Evolutionary conservation across 2,113 vertebrate species (phyloP), one percentile per base, ranked within the genome.

Genomic region (Pteronura brasiliensis): DNA sequence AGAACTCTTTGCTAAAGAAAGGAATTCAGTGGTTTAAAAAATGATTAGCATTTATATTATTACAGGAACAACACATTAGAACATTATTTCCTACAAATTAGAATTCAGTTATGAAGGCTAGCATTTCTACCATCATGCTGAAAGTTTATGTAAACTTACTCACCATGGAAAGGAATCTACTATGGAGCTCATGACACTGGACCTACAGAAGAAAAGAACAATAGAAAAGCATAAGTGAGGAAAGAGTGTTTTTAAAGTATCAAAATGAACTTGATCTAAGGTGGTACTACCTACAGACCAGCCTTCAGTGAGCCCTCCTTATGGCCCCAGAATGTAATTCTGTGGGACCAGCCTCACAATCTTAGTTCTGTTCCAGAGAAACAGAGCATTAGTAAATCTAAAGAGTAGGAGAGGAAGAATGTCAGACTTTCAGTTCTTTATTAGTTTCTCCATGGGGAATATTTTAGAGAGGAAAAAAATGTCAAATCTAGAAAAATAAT

Each of bases 41-140:
- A 42, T 82, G 74, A 90, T 95, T 92, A 96, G 74, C 87, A 96
- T 95, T 97, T 97, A 76, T 81, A 95, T 95, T 97, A 96, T 96
- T 88, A 84, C 0, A 47, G n/a, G 27, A 36, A 39, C 42, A 87
- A 90, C n/a, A 92, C 9, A 84, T 57, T 76, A 88, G 42, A 95
- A 83, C n/a, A 82, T 55, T 61, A 84, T 89, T 87, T 83, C 57
- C 83, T 81, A 72, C 8, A 44, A 77, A 96, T 76, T 96, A 63
- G 25, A 95, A 96, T 92, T 83, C 34, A 87, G 23, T 90, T 76
- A 69, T 36, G 42, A 90, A 95, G n/a, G 49, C 17, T 7, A 71
- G 36, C 11, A 57, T 80, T 93, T 96, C 74, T 90, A 63, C 31
- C 17, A 89, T 11, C 42, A 6, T 90, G 44, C 10, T 90, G 29